Percentiles rank a stretch among this genome's conserved stretches.
Evolutionary conservation across 2,888 invertebrate species (phyloP).

Genomic region (Philereme transversata): DNA sequence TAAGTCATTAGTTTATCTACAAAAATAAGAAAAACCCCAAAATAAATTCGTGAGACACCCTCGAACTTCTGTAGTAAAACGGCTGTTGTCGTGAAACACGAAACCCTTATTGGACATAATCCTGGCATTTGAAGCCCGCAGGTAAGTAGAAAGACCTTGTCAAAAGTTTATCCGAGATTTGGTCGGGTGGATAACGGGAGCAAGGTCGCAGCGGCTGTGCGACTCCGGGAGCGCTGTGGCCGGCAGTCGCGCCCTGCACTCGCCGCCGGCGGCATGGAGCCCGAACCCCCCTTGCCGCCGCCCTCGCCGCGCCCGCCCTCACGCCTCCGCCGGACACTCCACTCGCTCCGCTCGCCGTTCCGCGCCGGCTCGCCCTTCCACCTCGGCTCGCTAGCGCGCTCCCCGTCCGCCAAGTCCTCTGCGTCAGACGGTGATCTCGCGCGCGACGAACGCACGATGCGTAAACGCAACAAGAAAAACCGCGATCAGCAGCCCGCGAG

Average conservation of each 20-base stretch:
- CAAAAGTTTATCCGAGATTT: conserved; percentile 67
- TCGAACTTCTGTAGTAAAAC: neutral
- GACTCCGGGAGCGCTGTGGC: conserved; percentile 42
- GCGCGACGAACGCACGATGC: conserved; percentile 79
- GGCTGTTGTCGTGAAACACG: conserved; percentile 9
- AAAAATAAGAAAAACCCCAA: neutral
- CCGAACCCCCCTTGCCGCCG: conserved; percentile 52
- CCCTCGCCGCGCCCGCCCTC: conserved; percentile 59
- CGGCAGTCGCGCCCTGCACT: conserved; percentile 64
- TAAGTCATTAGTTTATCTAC: neutral
- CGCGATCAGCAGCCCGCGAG: conserved; percentile 55
- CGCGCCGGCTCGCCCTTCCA: conserved; percentile 81
- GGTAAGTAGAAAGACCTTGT: conserved; percentile 46
- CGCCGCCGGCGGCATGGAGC: conserved; percentile 68
- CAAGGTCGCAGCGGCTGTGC: conserved; percentile 54
- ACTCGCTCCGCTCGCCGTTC: conserved; percentile 78
- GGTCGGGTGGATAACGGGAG: conserved; percentile 60
- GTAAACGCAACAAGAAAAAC: conserved; percentile 78
- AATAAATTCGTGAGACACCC: neutral
- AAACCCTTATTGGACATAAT: conserved; percentile 29
- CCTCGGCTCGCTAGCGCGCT: conserved; percentile 75
- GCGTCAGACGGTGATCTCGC: conserved; percentile 78
- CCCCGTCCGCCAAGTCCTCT: conserved; percentile 72
- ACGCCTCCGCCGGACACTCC: conserved; percentile 77
- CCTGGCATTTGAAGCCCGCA: conserved; percentile 19